phyloP scores from a whole-genome alignment of 2,888 invertebrate species.

The Hirtodrosophila cameraria region DNA sequence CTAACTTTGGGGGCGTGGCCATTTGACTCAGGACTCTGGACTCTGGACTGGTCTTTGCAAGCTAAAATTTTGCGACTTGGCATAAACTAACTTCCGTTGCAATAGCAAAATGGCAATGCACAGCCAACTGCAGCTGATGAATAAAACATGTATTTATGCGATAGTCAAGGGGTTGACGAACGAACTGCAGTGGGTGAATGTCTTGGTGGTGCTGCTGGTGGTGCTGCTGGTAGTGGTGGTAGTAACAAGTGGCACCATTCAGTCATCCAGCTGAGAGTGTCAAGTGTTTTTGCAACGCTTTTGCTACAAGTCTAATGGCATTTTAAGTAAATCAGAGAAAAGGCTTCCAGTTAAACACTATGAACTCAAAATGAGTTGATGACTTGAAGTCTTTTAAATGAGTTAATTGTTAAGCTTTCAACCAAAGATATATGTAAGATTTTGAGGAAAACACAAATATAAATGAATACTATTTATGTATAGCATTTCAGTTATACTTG shows the following conservation, averaged over 20 bases:
- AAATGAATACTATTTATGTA: no score
- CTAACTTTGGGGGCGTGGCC: conserved; percentile 51
- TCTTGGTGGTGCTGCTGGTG: conserved; percentile 8
- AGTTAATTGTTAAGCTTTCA: no score
- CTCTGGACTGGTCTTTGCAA: conserved; percentile 17
- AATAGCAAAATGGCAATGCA: no score
- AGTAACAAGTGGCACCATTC: conserved; percentile 44
- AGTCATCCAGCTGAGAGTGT: conserved; percentile 57
- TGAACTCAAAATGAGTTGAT: no score
- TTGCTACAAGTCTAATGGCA: conserved; percentile 63
- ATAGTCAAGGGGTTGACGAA: conserved; percentile 31
- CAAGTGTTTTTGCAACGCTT: conserved; percentile 53
- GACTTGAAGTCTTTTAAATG: no score
- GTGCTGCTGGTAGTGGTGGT: conserved; percentile 3
- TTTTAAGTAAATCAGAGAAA: conserved; percentile 62
- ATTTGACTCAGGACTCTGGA: no score
- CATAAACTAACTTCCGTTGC: conserved; percentile 65
- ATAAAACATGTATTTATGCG: conserved; percentile 72
- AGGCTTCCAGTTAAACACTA: no score
- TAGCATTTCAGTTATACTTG: no score
- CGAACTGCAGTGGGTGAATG: background rate
- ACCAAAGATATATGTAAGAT: no score
- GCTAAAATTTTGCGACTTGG: conserved; percentile 62
- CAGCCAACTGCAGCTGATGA: conserved; percentile 69
- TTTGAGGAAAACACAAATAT: no score